Conservation (phyloP, 2,113 vertebrate genomes). For the Carollia perspicillata region DNA sequence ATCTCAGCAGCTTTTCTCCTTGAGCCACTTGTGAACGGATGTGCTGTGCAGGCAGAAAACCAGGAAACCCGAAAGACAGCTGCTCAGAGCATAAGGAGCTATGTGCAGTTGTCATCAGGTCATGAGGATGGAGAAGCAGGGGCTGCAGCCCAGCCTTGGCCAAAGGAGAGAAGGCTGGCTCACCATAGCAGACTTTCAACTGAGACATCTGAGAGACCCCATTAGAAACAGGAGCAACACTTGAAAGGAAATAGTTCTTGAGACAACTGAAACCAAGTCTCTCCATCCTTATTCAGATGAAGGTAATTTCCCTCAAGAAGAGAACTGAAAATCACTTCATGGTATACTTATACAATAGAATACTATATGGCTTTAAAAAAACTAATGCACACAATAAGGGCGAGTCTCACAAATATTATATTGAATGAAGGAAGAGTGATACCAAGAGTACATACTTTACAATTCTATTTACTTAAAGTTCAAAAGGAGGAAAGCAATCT, state of each 20-base stretch:
- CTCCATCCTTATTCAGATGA: not conserved
- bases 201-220: not conserved
- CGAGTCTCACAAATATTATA: not conserved
- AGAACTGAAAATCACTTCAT: not conserved
- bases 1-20: not conserved
- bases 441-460: not conserved
- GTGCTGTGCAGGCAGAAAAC: not conserved
- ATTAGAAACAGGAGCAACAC: not conserved
- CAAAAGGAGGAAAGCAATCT: not conserved
- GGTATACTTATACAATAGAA: not conserved
- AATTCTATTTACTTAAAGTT: not conserved
- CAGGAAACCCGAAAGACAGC: not conserved
- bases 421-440: not conserved
- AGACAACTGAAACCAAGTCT: not conserved
- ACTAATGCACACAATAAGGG: not conserved
- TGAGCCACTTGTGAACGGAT: not conserved
- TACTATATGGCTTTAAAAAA: not conserved
- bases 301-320: not conserved
- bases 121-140: not conserved
- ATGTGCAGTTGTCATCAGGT: not conserved
- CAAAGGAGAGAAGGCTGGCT: not conserved
- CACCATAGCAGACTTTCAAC: not conserved
- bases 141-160: not conserved
- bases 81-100: not conserved
- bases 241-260: not conserved